A percentile compares a stretch with the other conserved stretches of the same genome.
phyloP scores from a whole-genome alignment of 2,888 invertebrate species.

The Luffia ferchaultella region DNA sequence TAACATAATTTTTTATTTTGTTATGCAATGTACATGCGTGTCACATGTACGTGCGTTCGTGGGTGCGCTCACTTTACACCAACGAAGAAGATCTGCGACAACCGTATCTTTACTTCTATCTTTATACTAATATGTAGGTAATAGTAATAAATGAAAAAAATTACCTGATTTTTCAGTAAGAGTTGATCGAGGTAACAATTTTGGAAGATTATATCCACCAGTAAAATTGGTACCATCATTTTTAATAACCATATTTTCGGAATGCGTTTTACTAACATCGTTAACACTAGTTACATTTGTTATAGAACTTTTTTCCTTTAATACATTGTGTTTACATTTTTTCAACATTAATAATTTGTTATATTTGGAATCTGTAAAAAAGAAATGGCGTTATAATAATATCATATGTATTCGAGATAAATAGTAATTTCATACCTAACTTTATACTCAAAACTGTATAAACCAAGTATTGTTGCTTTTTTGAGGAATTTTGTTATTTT shows the following conservation, averaged over 20 bases:
- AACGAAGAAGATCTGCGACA: too few species aligned
- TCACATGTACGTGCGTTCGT: too few species aligned
- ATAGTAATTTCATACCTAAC: too few species aligned
- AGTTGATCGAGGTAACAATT: slow-evolving; percentile 32
- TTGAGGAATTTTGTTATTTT: too few species aligned
- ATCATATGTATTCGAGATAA: too few species aligned
- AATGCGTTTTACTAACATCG: slow-evolving; percentile 14
- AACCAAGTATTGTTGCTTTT: too few species aligned
- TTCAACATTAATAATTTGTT: slow-evolving; percentile 33
- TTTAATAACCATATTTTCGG: slow-evolving; percentile 13
- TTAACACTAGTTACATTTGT: slow-evolving; percentile 6
- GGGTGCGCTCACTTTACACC: too few species aligned
- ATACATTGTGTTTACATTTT: slow-evolving; percentile 27
- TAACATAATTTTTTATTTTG: too few species aligned
- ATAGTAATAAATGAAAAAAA: slow-evolving; percentile 9
- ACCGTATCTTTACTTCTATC: too few species aligned
- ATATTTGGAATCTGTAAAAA: slow-evolving; percentile 13
- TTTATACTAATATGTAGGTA: too few species aligned
- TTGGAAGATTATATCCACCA: slow-evolving; percentile 29
- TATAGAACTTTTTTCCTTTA: slow-evolving; percentile 20
- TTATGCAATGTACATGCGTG: too few species aligned
- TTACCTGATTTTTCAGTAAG: slow-evolving; percentile 37
- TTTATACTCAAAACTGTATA: too few species aligned
- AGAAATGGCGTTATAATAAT: neutral
- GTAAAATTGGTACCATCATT: slow-evolving; percentile 10